Conservation (phyloP, 30 jellyfish, hydroid and myxozoan genomes). For the Mastigias papua region DNA sequence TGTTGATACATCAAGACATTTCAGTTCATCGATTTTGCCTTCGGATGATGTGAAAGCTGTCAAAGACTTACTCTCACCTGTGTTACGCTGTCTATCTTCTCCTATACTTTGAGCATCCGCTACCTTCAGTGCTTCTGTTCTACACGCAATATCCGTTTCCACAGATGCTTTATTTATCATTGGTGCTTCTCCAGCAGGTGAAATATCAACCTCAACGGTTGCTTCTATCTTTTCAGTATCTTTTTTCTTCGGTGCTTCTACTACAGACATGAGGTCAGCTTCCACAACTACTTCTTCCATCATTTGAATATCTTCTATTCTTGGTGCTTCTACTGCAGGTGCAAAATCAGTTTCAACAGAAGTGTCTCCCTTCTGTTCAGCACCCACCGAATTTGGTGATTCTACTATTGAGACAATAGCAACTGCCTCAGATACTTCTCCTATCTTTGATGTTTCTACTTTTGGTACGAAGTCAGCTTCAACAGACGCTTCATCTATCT, state of each 20-base stretch:
- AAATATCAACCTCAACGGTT: not conserved
- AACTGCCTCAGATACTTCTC: not conserved
- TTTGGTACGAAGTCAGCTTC: not conserved
- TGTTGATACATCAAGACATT: not conserved
- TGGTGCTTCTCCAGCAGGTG: not conserved
- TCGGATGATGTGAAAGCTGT: not conserved
- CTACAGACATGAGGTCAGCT: not conserved
- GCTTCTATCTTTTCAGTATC: too few relatives aligned
- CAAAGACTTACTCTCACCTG: not conserved
- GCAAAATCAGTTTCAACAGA: not conserved
- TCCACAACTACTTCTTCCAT: not conserved
- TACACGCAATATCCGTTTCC: not conserved
- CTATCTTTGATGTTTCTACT: not conserved
- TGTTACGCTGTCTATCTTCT: not conserved
- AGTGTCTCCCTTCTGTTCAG: not conserved
- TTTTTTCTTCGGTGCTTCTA: not conserved
- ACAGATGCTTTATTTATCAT: not conserved
- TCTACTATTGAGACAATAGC: too few relatives aligned
- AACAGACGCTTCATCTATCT: not conserved
- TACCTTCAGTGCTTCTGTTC: not conserved
- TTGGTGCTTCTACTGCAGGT: conserved; percentile 3
- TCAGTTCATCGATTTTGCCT: not conserved
- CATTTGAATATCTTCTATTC: not conserved
- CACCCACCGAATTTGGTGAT: conserved; percentile 5
- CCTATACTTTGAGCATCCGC: too few relatives aligned